These are phyloP conservation scores for Ylistrum balloti DNA, from an alignment of 1,140 invertebrate species.

Conservation along the genomic window DNA sequence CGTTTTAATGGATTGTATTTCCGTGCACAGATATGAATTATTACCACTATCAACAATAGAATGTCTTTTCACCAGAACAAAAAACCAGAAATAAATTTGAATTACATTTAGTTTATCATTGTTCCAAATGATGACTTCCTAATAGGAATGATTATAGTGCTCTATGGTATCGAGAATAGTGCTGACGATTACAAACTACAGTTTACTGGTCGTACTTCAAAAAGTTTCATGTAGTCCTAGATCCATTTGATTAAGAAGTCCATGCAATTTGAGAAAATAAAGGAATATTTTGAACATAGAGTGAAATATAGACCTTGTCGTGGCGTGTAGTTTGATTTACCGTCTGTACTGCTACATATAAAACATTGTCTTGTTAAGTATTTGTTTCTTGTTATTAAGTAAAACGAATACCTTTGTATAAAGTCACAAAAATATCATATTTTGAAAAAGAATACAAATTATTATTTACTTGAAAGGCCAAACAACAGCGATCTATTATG, in stretches of 20 bases:
- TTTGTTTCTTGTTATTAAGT: not conserved
- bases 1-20: conserved; percentile 25
- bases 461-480: conserved; percentile 5
- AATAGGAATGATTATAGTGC: no score
- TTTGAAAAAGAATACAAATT: not conserved
- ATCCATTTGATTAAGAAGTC: no score
- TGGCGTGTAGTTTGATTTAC: not conserved
- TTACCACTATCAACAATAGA: not conserved
- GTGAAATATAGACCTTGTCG: not conserved
- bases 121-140: no score
- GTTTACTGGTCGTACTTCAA: no score
- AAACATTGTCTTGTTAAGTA: not conserved
- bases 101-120: no score
- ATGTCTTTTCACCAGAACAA: not conserved
- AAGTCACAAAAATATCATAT: not conserved
- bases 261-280: not conserved
- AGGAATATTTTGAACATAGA: not conserved
- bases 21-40: not conserved
- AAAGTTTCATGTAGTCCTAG: no score
- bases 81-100: no score
- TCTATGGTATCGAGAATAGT: no score
- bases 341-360: not conserved
- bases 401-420: not conserved
- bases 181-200: no score
- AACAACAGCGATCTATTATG: not conserved